Evolutionary conservation across 2,888 invertebrate genomes (phyloP).

Genomic region (Ormyrus nitidulus): DNA sequence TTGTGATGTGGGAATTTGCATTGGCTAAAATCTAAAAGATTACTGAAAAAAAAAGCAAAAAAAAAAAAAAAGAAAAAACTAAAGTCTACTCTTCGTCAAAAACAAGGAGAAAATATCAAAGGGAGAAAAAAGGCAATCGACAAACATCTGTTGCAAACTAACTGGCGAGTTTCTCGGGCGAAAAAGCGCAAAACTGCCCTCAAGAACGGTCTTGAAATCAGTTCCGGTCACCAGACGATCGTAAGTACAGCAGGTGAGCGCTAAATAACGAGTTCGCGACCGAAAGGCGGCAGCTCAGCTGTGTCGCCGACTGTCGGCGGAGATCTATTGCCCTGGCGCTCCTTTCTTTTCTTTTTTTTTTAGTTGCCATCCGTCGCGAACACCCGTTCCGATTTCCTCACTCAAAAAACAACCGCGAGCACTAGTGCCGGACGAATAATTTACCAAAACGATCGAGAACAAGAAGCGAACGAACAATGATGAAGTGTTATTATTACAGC

Average conservation of each 20-base stretch:
- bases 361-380: neutral
- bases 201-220: constrained; percentile 43
- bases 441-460: neutral
- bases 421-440: constrained; percentile 33
- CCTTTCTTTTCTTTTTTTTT: neutral
- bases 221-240: constrained; percentile 27
- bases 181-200: constrained; percentile 26
- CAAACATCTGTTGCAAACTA: constrained; percentile 45
- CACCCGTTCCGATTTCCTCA: neutral
- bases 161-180: constrained; percentile 5
- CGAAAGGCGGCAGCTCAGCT: constrained; percentile 46
- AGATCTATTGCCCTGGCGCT: constrained; percentile 62
- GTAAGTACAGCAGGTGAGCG: constrained; percentile 56
- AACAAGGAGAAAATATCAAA: neutral
- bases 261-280: constrained; percentile 53
- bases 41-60: too few species aligned
- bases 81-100: neutral
- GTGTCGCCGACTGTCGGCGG: constrained; percentile 55
- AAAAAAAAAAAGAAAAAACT: neutral
- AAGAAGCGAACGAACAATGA: constrained; percentile 34
- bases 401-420: constrained; percentile 24
- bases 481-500: constrained; percentile 34
- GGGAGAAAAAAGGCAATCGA: constrained; percentile 15
- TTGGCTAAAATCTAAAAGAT: too few species aligned
- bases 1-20: too few species aligned